phyloP scores from a whole-genome alignment of 2,113 vertebrate genomes.

The Opisthocomus hoazin region DNA sequence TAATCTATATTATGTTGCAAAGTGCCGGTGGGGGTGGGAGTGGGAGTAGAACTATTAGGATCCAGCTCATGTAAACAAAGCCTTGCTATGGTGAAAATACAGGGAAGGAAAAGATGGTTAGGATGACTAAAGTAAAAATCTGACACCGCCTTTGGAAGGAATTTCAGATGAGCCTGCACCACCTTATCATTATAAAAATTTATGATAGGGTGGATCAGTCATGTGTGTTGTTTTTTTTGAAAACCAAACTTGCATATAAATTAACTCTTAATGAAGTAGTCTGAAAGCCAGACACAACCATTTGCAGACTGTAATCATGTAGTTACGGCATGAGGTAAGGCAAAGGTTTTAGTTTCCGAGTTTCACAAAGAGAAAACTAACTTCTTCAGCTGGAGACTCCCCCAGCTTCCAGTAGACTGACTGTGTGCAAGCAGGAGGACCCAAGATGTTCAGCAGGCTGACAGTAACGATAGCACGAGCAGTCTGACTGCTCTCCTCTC shows the following conservation, averaged over 20 bases:
- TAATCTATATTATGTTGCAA: not conserved
- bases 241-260: conserved; percentile 56
- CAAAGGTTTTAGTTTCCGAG: not conserved
- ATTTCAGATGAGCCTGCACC: conserved; percentile 36
- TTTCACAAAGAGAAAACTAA: conserved; percentile 45
- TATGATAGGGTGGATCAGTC: conserved; percentile 62
- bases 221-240: conserved; percentile 26
- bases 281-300: conserved; percentile 62
- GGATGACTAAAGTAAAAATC: conserved; percentile 44
- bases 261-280: conserved; percentile 50
- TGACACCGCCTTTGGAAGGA: conserved; percentile 27
- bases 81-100: not conserved
- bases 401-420: not conserved
- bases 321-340: conserved; percentile 6
- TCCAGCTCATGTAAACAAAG: conserved; percentile 38
- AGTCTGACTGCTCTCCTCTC: not conserved
- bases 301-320: conserved; percentile 37
- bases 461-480: fast-evolving
- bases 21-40: not conserved
- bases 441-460: not conserved
- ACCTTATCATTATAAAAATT: conserved; percentile 57
- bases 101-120: conserved; percentile 33
- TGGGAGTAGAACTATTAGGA: conserved; percentile 14
- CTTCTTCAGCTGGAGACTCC: not conserved
- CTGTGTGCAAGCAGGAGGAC: not conserved